Conservation (phyloP, 2,888 invertebrate genomes). For the Graphium colonna region DNA sequence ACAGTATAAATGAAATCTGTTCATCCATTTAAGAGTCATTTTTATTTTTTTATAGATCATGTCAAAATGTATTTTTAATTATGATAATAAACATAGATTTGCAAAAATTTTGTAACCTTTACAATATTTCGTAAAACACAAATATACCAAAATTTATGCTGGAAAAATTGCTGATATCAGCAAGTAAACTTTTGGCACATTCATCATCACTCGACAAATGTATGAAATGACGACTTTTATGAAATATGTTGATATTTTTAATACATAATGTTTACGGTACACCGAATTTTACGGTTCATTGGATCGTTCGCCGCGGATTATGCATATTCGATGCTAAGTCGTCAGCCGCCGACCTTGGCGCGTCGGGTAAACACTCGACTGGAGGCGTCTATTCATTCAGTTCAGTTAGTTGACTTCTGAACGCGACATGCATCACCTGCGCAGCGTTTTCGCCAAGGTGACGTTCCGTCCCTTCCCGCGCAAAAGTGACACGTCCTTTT, state of each 20-base stretch:
- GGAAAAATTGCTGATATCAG: no score
- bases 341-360: slow-evolving; percentile 36
- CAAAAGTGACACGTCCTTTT: not conserved
- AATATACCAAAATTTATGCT: no score
- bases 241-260: not conserved
- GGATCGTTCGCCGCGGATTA: slow-evolving; percentile 38
- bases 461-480: slow-evolving; percentile 15
- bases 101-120: no score
- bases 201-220: no score
- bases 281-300: slow-evolving; percentile 42
- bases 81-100: no score
- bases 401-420: slow-evolving; percentile 56
- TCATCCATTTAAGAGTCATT: no score
- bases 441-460: slow-evolving; percentile 69
- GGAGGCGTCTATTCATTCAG: slow-evolving; percentile 24
- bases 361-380: slow-evolving; percentile 31
- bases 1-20: no score
- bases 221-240: no score
- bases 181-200: no score
- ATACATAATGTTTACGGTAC: slow-evolving; percentile 3
- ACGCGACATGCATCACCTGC: slow-evolving; percentile 71
- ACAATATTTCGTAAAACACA: no score
- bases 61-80: no score
- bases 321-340: slow-evolving; percentile 47
- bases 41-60: no score